Evolutionary conservation across 2,888 invertebrate genomes (phyloP).

Genomic region (Pseudococcus viburni): DNA sequence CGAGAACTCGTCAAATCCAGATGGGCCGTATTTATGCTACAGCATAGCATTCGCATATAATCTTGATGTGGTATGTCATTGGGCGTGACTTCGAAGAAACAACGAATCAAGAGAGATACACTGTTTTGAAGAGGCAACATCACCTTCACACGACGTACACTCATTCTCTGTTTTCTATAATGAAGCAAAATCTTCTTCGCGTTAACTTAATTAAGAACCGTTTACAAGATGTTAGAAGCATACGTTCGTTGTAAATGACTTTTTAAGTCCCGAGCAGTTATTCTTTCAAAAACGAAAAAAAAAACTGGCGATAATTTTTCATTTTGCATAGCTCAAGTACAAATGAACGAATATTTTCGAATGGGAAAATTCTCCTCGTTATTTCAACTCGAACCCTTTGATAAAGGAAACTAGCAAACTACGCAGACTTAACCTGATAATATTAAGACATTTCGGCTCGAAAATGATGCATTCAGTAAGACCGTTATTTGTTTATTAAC

Average conservation of each 20-base stretch:
- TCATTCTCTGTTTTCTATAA: constrained; percentile 25
- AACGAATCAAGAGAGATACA: constrained; percentile 57
- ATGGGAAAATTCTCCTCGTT: neutral
- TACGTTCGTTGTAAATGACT: neutral
- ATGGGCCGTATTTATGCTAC: constrained; percentile 57
- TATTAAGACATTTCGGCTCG: constrained; percentile 45
- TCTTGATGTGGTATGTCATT: constrained; percentile 58
- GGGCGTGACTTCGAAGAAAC: constrained; percentile 61
- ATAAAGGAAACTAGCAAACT: no score
- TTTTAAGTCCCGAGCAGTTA: neutral
- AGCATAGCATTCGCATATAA: constrained; percentile 42
- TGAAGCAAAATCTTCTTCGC: constrained; percentile 49
- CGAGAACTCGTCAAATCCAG: constrained; percentile 51
- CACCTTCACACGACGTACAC: constrained; percentile 32
- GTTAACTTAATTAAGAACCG: constrained; percentile 49
- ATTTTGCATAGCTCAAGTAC: no score
- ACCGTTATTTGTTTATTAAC: constrained; percentile 53
- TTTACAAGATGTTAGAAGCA: constrained; percentile 35
- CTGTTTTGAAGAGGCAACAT: constrained; percentile 58
- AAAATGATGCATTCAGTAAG: constrained; percentile 25
- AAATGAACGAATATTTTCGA: neutral
- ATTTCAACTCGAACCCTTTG: neutral
- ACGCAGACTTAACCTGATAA: neutral
- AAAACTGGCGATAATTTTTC: no score
- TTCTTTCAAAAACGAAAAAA: neutral